These are phyloP conservation scores for Rhagoletis pomonella DNA, from an alignment of 1,140 invertebrate species.

Conservation along the genomic window DNA sequence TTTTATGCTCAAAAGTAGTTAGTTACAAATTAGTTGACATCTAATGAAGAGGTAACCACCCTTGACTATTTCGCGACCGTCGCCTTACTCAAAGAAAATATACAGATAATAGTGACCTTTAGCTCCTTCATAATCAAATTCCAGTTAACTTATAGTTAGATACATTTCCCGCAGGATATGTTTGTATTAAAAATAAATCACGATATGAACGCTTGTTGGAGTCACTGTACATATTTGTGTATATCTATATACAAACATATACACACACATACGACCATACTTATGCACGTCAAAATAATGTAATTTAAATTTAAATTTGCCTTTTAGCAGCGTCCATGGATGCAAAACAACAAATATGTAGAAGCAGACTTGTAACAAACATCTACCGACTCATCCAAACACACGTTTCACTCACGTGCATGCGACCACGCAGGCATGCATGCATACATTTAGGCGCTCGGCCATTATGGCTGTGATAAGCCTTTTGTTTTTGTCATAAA, in stretches of 20 bases:
- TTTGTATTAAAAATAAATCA: no score
- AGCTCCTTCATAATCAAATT: no score
- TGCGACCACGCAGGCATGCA: constrained; percentile 52
- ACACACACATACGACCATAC: neutral
- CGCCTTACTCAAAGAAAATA: no score
- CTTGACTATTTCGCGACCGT: no score
- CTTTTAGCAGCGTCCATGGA: neutral
- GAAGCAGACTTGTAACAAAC: constrained; percentile 15
- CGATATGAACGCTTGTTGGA: no score
- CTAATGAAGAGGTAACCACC: no score
- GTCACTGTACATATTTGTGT: no score
- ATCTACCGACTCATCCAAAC: neutral
- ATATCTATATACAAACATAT: neutral
- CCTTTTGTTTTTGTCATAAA: constrained; percentile 74
- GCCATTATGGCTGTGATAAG: constrained; percentile 69
- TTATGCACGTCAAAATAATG: neutral
- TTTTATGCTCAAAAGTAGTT: no score
- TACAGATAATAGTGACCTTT: no score
- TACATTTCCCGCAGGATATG: no score
- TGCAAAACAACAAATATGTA: constrained; percentile 42
- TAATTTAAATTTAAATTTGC: constrained; percentile 50
- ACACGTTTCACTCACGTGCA: neutral
- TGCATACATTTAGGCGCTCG: constrained; percentile 62
- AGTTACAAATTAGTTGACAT: no score
- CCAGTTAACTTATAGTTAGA: no score